phyloP scores from a whole-genome alignment of 2,888 invertebrate genomes.

The Julus scanicus region DNA sequence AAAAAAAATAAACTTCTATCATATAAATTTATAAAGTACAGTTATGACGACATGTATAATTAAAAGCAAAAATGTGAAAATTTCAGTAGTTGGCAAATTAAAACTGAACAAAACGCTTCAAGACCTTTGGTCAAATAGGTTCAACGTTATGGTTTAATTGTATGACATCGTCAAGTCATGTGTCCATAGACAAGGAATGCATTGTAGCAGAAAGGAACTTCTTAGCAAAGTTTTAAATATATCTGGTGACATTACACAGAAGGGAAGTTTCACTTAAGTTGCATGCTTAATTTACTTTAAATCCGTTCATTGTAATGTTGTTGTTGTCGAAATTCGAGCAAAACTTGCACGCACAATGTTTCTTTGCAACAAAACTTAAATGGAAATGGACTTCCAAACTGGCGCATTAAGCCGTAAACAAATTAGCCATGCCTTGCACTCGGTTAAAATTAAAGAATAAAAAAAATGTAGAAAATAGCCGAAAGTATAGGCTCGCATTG shows the following conservation, averaged over 20 bases:
- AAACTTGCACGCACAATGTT: neutral
- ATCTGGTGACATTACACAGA: neutral
- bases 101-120: too few relatives aligned
- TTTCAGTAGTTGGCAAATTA: too few relatives aligned
- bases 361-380: neutral
- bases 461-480: neutral
- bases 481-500: neutral
- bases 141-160: neutral
- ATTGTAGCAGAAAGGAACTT: conserved; percentile 7
- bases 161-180: neutral
- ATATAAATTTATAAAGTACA: too few relatives aligned
- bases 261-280: neutral
- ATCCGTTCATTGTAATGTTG: neutral
- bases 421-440: conserved; percentile 23
- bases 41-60: too few relatives aligned
- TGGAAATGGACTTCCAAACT: conserved; percentile 23
- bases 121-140: neutral
- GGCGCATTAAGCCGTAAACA: conserved; percentile 7
- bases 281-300: conserved; percentile 38
- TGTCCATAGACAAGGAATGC: neutral
- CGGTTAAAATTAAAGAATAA: neutral
- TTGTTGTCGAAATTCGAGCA: neutral
- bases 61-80: neutral
- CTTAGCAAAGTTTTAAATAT: conserved; percentile 1
- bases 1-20: too few relatives aligned